Percentiles rank a stretch among this genome's conserved stretches.
These are phyloP conservation scores for Apolygus lucorum DNA, from an alignment of 1,140 invertebrate species.

Conservation along the genomic window DNA sequence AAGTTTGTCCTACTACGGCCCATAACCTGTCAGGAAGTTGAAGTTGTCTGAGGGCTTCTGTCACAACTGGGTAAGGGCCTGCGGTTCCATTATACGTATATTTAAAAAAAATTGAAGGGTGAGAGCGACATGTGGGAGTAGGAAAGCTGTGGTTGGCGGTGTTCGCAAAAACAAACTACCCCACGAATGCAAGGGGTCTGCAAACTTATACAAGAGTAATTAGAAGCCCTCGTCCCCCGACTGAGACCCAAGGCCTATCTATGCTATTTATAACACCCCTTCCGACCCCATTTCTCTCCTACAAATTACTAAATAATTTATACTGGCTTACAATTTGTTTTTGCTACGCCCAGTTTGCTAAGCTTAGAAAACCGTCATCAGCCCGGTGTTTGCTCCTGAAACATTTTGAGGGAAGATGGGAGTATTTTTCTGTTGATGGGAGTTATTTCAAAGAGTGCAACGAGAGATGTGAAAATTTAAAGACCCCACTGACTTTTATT, in stretches of 20 bases:
- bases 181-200: background rate
- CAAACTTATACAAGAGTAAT: constrained; percentile 13
- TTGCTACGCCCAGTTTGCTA: too few species aligned
- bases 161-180: constrained; percentile 1
- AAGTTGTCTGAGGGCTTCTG: constrained; percentile 2
- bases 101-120: background rate
- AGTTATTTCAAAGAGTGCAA: too few species aligned
- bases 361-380: too few species aligned
- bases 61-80: background rate
- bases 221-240: background rate
- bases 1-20: background rate
- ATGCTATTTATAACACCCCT: constrained; percentile 8
- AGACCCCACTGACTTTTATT: too few species aligned
- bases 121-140: background rate
- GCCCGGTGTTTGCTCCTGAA: too few species aligned
- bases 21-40: background rate
- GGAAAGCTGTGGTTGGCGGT: background rate
- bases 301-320: constrained; percentile 17
- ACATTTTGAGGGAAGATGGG: too few species aligned
- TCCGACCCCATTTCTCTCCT: background rate
- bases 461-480: too few species aligned
- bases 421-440: too few species aligned
- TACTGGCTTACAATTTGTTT: constrained; percentile 10
- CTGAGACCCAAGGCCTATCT: constrained; percentile 11
- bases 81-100: too few species aligned